Conservation (phyloP, 2,797 vertebrate genomes). For the Danio tinwini region DNA sequence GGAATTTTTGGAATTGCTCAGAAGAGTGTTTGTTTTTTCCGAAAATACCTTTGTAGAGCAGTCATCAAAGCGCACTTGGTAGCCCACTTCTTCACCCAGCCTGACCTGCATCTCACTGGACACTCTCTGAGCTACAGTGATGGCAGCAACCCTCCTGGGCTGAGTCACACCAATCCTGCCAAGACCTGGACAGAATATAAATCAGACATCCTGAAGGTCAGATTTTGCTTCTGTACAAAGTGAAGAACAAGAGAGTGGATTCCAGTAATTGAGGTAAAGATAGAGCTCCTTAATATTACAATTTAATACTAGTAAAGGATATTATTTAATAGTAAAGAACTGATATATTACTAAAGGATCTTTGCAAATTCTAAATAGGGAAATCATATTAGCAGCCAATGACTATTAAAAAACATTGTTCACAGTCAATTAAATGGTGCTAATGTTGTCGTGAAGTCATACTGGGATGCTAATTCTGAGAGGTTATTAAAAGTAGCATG, state of each 20-base stretch:
- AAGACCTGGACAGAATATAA: conserved; percentile 77
- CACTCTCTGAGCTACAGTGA: conserved; percentile 94
- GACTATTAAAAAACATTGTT: too few relatives aligned
- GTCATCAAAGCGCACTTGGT: conserved; percentile 98
- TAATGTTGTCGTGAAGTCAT: too few relatives aligned
- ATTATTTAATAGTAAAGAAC: too few relatives aligned
- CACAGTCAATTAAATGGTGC: too few relatives aligned
- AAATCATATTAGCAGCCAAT: too few relatives aligned
- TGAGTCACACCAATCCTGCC: conserved; percentile 91
- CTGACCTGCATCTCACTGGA: conserved; percentile 88
- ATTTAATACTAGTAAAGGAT: too few relatives aligned
- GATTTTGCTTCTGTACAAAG: background rate
- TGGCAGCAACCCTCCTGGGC: conserved; percentile 92
- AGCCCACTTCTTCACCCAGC: conserved; percentile 87
- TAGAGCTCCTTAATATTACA: too few relatives aligned
- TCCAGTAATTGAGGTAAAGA: background rate
- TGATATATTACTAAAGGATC: too few relatives aligned
- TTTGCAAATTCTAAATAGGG: too few relatives aligned
- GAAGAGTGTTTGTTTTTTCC: background rate
- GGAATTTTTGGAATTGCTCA: too few relatives aligned
- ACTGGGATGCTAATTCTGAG: too few relatives aligned
- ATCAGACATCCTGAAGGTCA: background rate
- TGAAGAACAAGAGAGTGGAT: background rate
- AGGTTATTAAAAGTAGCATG: too few relatives aligned
- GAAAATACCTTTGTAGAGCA: conserved; percentile 85